A percentile compares a stretch with the other conserved stretches of the same genome.
These are phyloP conservation scores for Acromyrmex heyeri DNA, from an alignment of 1,140 invertebrate species.

Conservation along the genomic window DNA sequence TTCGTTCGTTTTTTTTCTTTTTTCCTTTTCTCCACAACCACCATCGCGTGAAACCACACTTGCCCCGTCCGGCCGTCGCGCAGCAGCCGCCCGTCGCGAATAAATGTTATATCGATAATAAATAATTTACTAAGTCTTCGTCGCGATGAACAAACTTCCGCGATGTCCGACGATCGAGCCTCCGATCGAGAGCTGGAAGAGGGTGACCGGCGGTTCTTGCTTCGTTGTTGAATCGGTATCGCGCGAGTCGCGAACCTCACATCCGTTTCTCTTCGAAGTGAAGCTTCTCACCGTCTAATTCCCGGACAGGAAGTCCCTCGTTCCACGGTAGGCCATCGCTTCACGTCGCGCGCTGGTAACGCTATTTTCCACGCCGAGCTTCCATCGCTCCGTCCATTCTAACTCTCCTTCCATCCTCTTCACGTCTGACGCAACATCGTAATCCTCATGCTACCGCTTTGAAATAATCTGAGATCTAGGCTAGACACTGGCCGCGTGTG, in stretches of 20 bases:
- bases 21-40: conserved; percentile 24
- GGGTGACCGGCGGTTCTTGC: conserved; percentile 27
- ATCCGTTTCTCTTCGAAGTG: neutral
- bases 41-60: conserved; percentile 59
- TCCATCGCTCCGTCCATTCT: neutral
- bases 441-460: conserved; percentile 64
- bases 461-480: conserved; percentile 77
- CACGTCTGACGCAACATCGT: conserved; percentile 27
- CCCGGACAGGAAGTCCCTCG: conserved; percentile 6
- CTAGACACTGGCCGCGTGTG: conserved; percentile 70
- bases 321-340: conserved; percentile 47
- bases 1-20: conserved; percentile 54
- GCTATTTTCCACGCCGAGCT: neutral
- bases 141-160: conserved; percentile 80
- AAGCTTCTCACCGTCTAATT: conserved; percentile 10
- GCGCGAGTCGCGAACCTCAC: conserved; percentile 11
- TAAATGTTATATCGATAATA: conserved; percentile 78
- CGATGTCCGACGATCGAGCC: conserved; percentile 68
- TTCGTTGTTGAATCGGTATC: conserved; percentile 12
- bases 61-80: conserved; percentile 52
- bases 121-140: conserved; percentile 85
- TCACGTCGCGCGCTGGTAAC: conserved; percentile 53
- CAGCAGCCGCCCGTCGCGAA: conserved; percentile 59
- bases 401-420: neutral
- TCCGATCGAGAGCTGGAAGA: conserved; percentile 50